phyloP scores from a whole-genome alignment of 2,113 vertebrate genomes.

The Hepsetus odoe region DNA sequence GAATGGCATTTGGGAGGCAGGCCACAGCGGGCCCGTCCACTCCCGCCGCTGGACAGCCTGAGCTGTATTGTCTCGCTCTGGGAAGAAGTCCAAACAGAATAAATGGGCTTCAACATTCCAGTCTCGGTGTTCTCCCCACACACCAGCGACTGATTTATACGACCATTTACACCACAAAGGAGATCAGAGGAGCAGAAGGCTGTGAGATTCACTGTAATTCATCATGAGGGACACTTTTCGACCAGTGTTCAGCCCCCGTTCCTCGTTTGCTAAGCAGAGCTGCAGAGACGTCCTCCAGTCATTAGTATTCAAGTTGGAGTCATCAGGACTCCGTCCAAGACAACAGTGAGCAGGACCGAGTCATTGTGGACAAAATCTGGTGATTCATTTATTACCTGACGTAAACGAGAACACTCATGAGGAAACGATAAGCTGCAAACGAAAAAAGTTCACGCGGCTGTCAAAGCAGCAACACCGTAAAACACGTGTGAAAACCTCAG shows the following conservation, averaged over 20 bases:
- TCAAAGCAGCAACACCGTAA: too few relatives aligned
- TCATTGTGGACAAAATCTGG: background rate
- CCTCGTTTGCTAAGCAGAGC: background rate
- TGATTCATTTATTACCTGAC: background rate
- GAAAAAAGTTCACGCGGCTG: too few relatives aligned
- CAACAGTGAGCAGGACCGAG: background rate
- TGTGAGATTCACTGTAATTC: background rate
- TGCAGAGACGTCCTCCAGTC: background rate
- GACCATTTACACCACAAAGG: background rate
- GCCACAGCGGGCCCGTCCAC: background rate
- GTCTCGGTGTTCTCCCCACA: background rate
- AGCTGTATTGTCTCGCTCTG: conserved; percentile 14
- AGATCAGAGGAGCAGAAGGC: background rate
- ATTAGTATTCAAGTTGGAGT: background rate
- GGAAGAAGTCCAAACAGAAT: conserved; percentile 27
- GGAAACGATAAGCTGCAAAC: too few relatives aligned
- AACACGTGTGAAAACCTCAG: background rate
- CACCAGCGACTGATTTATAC: background rate
- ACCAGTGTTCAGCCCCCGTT: background rate
- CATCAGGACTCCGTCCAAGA: too few relatives aligned
- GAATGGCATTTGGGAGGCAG: conserved; percentile 3
- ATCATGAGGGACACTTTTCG: background rate
- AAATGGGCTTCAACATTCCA: background rate
- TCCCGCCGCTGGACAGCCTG: background rate
- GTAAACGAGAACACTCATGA: too few relatives aligned